Conservation (phyloP, 2,113 vertebrate species). For the Ctenomys sociabilis region DNA sequence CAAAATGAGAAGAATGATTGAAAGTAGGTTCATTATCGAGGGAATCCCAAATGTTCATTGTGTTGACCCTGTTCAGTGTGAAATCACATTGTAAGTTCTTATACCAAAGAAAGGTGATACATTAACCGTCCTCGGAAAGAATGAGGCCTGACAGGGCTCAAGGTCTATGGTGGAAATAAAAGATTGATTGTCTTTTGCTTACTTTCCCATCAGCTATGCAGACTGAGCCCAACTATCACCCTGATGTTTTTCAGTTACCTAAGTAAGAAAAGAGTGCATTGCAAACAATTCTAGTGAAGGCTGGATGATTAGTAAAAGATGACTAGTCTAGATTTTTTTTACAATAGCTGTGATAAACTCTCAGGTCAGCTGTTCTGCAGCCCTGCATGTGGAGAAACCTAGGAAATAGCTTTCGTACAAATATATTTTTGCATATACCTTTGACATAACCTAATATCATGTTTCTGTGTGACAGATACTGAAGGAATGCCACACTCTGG, state of each 20-base stretch:
- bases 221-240: background rate
- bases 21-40: background rate
- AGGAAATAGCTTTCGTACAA: background rate
- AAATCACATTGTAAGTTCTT: background rate
- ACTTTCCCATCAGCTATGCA: no score
- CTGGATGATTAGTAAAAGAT: background rate
- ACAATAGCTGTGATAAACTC: background rate
- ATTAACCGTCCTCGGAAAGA: background rate
- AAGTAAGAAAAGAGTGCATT: background rate
- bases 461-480: background rate
- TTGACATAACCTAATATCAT: rapidly evolving
- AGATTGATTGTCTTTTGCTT: background rate
- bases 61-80: background rate
- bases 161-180: background rate
- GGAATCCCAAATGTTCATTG: background rate
- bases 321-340: background rate
- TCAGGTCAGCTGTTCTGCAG: background rate
- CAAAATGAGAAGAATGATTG: background rate
- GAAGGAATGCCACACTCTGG: background rate
- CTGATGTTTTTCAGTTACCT: background rate
- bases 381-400: background rate
- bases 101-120: background rate
- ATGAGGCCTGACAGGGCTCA: background rate
- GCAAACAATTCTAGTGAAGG: background rate
- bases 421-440: background rate